Percentiles rank a stretch among this genome's conserved stretches.
phyloP scores from a whole-genome alignment of 1,140 invertebrate genomes.

The Achatina immaculata region DNA sequence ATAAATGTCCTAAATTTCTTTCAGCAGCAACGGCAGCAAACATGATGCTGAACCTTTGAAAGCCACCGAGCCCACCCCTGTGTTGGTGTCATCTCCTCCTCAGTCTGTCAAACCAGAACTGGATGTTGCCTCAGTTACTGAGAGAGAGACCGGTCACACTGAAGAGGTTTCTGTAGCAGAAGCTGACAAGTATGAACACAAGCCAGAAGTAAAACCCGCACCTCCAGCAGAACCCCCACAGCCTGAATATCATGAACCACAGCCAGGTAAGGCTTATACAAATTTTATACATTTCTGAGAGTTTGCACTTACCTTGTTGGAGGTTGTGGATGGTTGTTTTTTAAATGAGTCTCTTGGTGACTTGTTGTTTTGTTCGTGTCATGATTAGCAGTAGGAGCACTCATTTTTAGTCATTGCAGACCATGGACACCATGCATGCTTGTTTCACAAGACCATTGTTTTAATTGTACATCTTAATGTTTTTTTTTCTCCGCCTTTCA shows the following conservation, averaged over 20 bases:
- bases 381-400: no score
- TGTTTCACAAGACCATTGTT: no score
- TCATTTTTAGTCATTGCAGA: no score
- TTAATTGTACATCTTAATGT: no score
- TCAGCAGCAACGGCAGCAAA: not conserved
- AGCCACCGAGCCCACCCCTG: slow-evolving; percentile 13
- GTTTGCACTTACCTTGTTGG: no score
- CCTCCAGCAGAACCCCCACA: slow-evolving; percentile 4
- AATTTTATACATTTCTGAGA: no score
- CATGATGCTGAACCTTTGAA: slow-evolving; percentile 22
- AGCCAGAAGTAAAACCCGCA: slow-evolving; percentile 14
- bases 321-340: no score
- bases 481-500: no score
- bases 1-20: no score
- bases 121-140: not conserved
- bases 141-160: not conserved
- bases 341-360: no score
- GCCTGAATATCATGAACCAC: slow-evolving; percentile 21
- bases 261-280: slow-evolving; percentile 25
- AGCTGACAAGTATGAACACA: slow-evolving; percentile 22
- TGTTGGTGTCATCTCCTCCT: slow-evolving; percentile 8
- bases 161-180: slow-evolving; percentile 4
- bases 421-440: no score
- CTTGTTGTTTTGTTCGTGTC: no score
- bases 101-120: slow-evolving; percentile 10